Percentiles rank a stretch among this genome's conserved stretches.
Evolutionary conservation across 2,797 vertebrate genomes (phyloP).

Genomic region (Pelobates cultripes): DNA sequence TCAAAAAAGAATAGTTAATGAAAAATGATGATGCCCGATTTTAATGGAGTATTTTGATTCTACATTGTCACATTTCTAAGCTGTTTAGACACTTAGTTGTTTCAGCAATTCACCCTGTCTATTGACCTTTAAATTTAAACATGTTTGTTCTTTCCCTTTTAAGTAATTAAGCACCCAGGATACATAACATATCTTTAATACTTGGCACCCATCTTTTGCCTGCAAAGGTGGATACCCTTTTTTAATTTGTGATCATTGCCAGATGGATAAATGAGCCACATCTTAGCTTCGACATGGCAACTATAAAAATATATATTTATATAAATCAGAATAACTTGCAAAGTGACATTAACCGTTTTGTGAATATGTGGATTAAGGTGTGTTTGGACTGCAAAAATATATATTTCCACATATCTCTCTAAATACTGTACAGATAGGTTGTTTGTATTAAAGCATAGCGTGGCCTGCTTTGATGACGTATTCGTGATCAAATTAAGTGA

Average conservation of each 20-base stretch:
- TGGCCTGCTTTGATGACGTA: slow-evolving; percentile 50
- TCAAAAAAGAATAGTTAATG: no score
- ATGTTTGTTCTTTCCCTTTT: slow-evolving; percentile 53
- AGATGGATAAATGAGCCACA: slow-evolving; percentile 39
- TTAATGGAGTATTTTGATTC: no score
- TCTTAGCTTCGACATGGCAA: slow-evolving; percentile 53
- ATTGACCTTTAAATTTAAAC: background rate
- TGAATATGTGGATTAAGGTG: slow-evolving; percentile 43
- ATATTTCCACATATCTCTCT: slow-evolving; percentile 52
- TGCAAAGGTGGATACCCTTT: slow-evolving; percentile 67
- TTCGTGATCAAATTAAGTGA: background rate
- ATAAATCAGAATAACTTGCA: slow-evolving; percentile 24
- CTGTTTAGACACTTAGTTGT: no score
- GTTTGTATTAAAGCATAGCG: slow-evolving; percentile 55
- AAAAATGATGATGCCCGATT: no score
- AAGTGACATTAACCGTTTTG: slow-evolving; percentile 43
- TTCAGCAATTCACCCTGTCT: no score
- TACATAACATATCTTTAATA: slow-evolving; percentile 60
- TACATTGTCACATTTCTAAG: no score
- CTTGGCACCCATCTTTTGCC: slow-evolving; percentile 64
- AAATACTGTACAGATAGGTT: slow-evolving; percentile 41
- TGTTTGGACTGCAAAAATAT: slow-evolving; percentile 51
- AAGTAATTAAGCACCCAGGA: slow-evolving; percentile 28
- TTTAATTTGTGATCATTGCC: slow-evolving; percentile 55
- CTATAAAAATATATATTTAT: background rate